Base-by-base conservation (phyloP, 1,140 invertebrate species). In the Temnothorax curvispinosus region DNA sequence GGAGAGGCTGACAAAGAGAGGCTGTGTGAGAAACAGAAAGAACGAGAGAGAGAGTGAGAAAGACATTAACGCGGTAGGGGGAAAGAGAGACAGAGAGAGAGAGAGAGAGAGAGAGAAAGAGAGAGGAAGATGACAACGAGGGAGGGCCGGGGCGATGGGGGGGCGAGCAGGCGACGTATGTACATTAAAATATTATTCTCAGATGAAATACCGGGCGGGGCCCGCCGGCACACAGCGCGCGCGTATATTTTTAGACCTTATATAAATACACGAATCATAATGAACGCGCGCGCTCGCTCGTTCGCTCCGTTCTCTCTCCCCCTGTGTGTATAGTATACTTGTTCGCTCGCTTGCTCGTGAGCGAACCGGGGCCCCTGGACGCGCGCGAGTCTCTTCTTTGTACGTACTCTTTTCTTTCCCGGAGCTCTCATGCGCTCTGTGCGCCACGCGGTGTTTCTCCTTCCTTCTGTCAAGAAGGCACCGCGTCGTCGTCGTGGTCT, bases 251-350 rank as follows among this genome's bases (percentile, higher is more conserved):
- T 95, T 95, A 95, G 94, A 95, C 93, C 93, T 94, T 95, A 95
- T 95, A 95, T 95, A 95, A 95, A 95, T 95, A 95, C 94, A 95
- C 95, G 94, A 95, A 95, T 95, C 94, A 95, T 95, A 95, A 95
- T 95, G 94, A 95, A 95, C 92, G 94, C 92, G 91, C 92, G 69
- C 69, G 69, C 87, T 88, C 89, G 86, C 86, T 77, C 85, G 85
- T 15, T 81, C 84, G 52, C 62, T 90, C 88, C 47, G 32, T 41
- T 81, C 54, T 50, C 88, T 90, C 74, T 86, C 86, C 84, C 64
- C 72, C 75, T 87, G 74, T 89, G 69, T 88, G 69, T 88, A 80
- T 64, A 86, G 71, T 50, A 64, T 65, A 71, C 85, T 65, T 62
- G 60, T 67, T 69, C 62, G 47, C 77, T 69, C 65, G 81, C 81